Evolutionary conservation across 2,888 invertebrate genomes (phyloP).

Genomic region (Thymelicus lineola): DNA sequence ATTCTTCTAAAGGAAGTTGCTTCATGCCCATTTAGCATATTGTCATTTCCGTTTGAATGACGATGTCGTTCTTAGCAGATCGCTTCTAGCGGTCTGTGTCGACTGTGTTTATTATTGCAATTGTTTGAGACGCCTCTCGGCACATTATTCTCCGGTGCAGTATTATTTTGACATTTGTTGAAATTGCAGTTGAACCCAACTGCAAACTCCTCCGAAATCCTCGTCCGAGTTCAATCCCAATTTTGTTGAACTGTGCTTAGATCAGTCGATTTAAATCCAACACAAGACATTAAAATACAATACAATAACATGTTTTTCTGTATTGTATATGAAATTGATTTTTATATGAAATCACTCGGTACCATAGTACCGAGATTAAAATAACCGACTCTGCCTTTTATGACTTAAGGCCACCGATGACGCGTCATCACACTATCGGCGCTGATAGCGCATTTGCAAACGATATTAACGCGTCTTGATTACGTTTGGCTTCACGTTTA

Average conservation of each 20-base stretch:
- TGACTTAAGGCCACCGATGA: conserved; percentile 15
- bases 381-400: background rate
- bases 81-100: background rate
- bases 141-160: background rate
- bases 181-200: no score
- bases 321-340: background rate
- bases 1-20: background rate
- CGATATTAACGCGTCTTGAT: conserved; percentile 36
- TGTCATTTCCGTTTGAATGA: background rate
- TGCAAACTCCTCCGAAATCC: no score
- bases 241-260: no score
- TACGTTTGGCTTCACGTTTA: conserved; percentile 18
- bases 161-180: background rate
- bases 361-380: background rate
- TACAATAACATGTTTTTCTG: no score
- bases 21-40: background rate
- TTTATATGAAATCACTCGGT: background rate
- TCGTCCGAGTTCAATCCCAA: no score
- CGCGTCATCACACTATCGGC: conserved; percentile 36
- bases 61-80: background rate
- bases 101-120: background rate
- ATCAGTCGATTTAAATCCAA: no score
- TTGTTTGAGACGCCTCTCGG: background rate
- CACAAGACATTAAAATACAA: no score
- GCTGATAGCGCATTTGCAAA: conserved; percentile 37